A percentile compares a stretch with the other conserved stretches of the same genome.
These are phyloP conservation scores for Eleutherodactylus coqui DNA, from an alignment of 2,797 vertebrate species.

Conservation along the genomic window DNA sequence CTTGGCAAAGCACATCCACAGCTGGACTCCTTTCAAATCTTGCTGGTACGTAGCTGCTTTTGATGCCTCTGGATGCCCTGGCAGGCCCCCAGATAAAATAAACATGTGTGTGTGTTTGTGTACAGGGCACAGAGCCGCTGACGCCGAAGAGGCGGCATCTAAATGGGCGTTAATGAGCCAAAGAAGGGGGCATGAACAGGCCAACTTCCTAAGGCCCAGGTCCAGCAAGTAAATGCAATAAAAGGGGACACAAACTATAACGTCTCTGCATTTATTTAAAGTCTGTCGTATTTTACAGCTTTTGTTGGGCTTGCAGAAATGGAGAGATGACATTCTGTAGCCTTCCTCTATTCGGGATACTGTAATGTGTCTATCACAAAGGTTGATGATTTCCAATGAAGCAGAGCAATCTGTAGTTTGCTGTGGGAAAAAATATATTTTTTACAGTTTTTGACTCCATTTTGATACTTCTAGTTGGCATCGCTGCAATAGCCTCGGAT, in stretches of 20 bases:
- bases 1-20: slow-evolving; percentile 37
- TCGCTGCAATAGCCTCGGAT: neutral
- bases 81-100: slow-evolving; percentile 61
- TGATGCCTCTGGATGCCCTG: slow-evolving; percentile 62
- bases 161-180: slow-evolving; percentile 63
- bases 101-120: slow-evolving; percentile 60
- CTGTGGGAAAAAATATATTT: neutral
- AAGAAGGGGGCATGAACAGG: slow-evolving; percentile 58
- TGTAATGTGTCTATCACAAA: neutral
- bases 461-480: neutral
- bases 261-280: neutral
- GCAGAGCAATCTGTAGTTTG: neutral
- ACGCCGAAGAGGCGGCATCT: slow-evolving; percentile 63
- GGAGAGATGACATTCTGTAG: neutral
- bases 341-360: neutral
- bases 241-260: slow-evolving; percentile 11
- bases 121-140: slow-evolving; percentile 56
- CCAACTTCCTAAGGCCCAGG: slow-evolving; percentile 47
- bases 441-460: neutral
- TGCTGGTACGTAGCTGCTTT: slow-evolving; percentile 42
- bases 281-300: neutral
- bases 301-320: neutral
- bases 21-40: slow-evolving; percentile 42
- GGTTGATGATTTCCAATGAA: neutral
- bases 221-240: slow-evolving; percentile 32